phyloP scores from a whole-genome alignment of 2,797 vertebrate species.

The Acestrorhynchus altus region DNA sequence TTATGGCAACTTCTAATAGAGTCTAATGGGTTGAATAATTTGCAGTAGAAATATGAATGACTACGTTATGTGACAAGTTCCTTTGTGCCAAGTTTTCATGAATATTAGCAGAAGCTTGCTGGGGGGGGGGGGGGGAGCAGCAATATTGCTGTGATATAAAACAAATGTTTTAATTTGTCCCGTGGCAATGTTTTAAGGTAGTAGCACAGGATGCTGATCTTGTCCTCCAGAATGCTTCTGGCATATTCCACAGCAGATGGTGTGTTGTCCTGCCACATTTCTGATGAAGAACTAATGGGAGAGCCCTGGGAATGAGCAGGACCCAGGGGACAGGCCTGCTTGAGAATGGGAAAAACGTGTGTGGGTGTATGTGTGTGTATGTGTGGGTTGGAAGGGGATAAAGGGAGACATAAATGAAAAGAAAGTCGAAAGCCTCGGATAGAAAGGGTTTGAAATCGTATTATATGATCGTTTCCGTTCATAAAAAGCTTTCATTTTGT shows the following conservation, averaged over 20 bases:
- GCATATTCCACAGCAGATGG: constrained; percentile 45
- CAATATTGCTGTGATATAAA: constrained; percentile 3
- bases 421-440: background rate
- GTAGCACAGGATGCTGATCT: background rate
- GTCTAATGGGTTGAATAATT: background rate
- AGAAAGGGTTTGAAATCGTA: background rate
- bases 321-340: constrained; percentile 32
- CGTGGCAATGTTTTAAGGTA: background rate
- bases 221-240: constrained; percentile 33
- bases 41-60: background rate
- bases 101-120: background rate
- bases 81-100: background rate
- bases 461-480: background rate
- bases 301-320: constrained; percentile 25
- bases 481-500: no score
- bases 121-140: background rate
- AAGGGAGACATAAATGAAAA: background rate
- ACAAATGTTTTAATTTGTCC: constrained; percentile 16
- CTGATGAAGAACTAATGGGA: constrained; percentile 44
- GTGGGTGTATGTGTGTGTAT: constrained; percentile 30
- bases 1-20: constrained; percentile 12
- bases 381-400: background rate
- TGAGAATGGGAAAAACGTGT: constrained; percentile 17
- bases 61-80: background rate
- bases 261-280: constrained; percentile 44